phyloP scores from a whole-genome alignment of 1,140 invertebrate genomes.

The Saccostrea cuccullata region DNA sequence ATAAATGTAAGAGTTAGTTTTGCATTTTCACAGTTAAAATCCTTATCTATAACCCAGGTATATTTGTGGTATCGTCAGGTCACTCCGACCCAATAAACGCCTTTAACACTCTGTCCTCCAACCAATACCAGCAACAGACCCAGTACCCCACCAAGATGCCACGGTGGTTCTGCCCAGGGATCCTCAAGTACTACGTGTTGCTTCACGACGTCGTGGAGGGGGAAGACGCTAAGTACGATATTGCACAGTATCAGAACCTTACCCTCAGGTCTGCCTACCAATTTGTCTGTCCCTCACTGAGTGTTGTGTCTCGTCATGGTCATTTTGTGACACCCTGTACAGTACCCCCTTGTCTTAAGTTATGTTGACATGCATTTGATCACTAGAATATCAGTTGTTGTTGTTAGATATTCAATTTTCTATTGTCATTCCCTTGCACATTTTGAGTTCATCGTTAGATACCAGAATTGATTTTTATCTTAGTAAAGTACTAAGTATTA shows the following conservation, averaged over 20 bases:
- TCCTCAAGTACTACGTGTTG: slow-evolving; percentile 93
- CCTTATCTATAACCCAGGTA: slow-evolving; percentile 71
- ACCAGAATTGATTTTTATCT: neutral
- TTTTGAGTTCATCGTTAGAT: neutral
- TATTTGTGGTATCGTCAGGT: slow-evolving; percentile 89
- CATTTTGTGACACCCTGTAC: neutral
- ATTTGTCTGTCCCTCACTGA: slow-evolving; percentile 1
- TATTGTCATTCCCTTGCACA: neutral
- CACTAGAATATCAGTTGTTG: neutral
- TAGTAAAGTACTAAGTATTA: neutral
- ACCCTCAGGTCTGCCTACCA: slow-evolving; percentile 45
- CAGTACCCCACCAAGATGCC: slow-evolving; percentile 80
- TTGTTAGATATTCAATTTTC: neutral
- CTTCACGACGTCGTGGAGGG: slow-evolving; percentile 89
- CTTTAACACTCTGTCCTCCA: slow-evolving; percentile 87
- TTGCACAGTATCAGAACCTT: slow-evolving; percentile 57
- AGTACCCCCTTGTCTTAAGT: neutral
- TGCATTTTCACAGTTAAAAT: slow-evolving; percentile 64
- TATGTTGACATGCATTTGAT: neutral
- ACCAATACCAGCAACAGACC: slow-evolving; percentile 88
- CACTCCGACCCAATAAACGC: slow-evolving; percentile 90
- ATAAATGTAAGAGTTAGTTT: too few relatives aligned
- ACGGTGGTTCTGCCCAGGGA: slow-evolving; percentile 93
- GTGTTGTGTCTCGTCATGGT: neutral
- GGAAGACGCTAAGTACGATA: slow-evolving; percentile 82